phyloP scores from a whole-genome alignment of 2,888 invertebrate genomes.

The Scaptomyza tumidula region DNA sequence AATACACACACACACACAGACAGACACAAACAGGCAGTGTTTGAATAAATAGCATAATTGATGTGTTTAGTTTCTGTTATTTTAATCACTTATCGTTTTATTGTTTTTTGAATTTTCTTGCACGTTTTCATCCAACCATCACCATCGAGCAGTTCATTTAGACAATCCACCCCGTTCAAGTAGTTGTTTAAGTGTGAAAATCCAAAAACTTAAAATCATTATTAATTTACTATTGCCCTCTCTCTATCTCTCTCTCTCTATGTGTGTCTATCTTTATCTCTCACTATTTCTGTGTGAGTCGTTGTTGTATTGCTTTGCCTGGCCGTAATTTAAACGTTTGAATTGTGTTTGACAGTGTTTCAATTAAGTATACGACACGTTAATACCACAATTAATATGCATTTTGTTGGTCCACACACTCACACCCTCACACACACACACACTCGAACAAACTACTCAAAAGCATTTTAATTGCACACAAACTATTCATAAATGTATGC shows the following conservation, averaged over 20 bases:
- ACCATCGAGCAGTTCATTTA: conserved; percentile 5
- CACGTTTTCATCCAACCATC: conserved; percentile 32
- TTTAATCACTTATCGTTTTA: conserved; percentile 22
- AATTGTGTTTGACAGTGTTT: conserved; percentile 64
- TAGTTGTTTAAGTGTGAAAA: conserved; percentile 39
- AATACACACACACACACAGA: background rate
- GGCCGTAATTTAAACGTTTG: conserved; percentile 82
- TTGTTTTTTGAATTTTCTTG: conserved; percentile 13
- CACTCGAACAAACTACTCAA: background rate
- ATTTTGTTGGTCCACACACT: conserved; percentile 18
- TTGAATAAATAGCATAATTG: conserved; percentile 28
- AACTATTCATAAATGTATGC: conserved; percentile 13
- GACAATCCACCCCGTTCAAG: background rate
- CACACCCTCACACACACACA: conserved; percentile 8
- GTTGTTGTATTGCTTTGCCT: conserved; percentile 85
- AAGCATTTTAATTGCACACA: conserved; percentile 51
- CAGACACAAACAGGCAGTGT: background rate
- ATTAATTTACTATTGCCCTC: conserved; percentile 15
- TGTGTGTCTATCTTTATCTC: conserved; percentile 26
- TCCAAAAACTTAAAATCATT: conserved; percentile 11
- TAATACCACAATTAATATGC: conserved; percentile 34
- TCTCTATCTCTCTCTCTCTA: conserved; percentile 8
- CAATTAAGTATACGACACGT: conserved; percentile 66
- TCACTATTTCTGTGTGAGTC: conserved; percentile 38
- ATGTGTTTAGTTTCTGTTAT: conserved; percentile 17